These are phyloP conservation scores for Mythimna vitellina DNA, from an alignment of 2,888 invertebrate species.

Conservation along the genomic window DNA sequence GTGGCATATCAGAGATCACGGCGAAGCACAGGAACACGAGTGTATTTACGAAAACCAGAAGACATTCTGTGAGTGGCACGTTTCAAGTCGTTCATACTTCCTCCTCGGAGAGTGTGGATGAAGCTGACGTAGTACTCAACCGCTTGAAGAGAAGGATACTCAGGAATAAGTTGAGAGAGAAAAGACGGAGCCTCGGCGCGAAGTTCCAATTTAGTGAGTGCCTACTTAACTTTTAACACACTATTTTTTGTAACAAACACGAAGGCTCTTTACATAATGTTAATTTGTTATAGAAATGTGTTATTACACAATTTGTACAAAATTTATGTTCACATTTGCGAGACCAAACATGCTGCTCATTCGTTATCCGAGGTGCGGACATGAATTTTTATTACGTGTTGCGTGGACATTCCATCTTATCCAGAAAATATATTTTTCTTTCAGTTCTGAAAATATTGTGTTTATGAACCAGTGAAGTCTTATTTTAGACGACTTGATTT, in stretches of 20 bases:
- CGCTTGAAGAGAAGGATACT: constrained; percentile 88
- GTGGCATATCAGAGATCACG: constrained; percentile 87
- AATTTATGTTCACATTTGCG: constrained; percentile 42
- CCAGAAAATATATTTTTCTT: constrained; percentile 48
- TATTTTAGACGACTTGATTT: constrained; percentile 27
- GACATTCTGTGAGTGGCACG: constrained; percentile 82
- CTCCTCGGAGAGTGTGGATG: constrained; percentile 89
- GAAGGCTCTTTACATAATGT: constrained; percentile 15
- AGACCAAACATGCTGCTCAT: constrained; percentile 50
- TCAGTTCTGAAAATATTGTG: constrained; percentile 37
- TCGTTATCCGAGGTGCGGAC: constrained; percentile 47
- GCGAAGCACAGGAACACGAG: constrained; percentile 71
- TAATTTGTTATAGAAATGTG: constrained; percentile 32
- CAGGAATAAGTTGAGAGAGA: constrained; percentile 87
- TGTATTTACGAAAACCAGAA: constrained; percentile 78
- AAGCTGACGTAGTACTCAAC: constrained; percentile 88
- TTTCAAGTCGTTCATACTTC: constrained; percentile 79
- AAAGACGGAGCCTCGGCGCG: constrained; percentile 80
- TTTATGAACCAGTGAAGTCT: constrained; percentile 20
- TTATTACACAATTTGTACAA: constrained; percentile 29
- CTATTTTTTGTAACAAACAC: constrained; percentile 18
- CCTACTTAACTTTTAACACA: constrained; percentile 48
- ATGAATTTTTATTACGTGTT: constrained; percentile 59
- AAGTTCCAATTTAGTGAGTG: constrained; percentile 83
- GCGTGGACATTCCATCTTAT: constrained; percentile 54